These are phyloP conservation scores for Pipistrellus pygmaeus DNA, from an alignment of 2,797 vertebrate genomes.

Conservation along the genomic window DNA sequence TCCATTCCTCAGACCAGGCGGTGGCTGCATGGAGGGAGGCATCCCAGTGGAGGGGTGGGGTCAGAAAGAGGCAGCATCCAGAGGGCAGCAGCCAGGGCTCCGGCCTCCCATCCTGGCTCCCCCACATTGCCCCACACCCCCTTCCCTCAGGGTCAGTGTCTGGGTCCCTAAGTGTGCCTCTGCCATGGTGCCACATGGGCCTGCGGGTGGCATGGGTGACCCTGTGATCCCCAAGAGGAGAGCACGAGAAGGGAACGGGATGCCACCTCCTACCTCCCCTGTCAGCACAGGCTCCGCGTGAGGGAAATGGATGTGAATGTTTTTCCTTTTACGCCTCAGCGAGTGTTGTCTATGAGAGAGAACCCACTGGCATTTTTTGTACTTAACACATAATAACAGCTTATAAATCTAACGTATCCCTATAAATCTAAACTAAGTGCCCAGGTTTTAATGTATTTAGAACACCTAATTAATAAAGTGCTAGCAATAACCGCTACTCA, in stretches of 20 bases:
- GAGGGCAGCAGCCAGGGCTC: not conserved
- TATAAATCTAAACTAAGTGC: slow-evolving; percentile 88
- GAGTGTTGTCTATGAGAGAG: slow-evolving; percentile 85
- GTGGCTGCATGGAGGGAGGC: not conserved
- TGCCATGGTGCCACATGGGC: not conserved
- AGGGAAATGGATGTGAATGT: slow-evolving; percentile 76
- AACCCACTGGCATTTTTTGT: slow-evolving; percentile 86
- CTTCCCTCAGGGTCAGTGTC: accelerated
- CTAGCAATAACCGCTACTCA: slow-evolving; percentile 84
- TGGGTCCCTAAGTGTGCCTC: accelerated
- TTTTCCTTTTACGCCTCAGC: slow-evolving; percentile 73
- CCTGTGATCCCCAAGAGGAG: not conserved
- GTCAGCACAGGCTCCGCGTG: slow-evolving; percentile 7
- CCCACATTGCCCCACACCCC: not conserved
- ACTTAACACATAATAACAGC: slow-evolving; percentile 84
- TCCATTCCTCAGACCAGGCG: not conserved
- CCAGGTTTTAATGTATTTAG: slow-evolving; percentile 84
- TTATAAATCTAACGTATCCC: slow-evolving; percentile 87
- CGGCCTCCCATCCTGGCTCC: not conserved
- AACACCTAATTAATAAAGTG: slow-evolving; percentile 86
- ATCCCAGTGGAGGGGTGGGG: too few species aligned
- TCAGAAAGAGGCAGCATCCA: not conserved
- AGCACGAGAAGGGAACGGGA: accelerated
- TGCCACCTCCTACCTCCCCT: not conserved
- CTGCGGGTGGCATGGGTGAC: not conserved